Evolutionary conservation across 64 coral and sea anemone species (phyloP).

Genomic region (Stichodactyla helianthus): DNA sequence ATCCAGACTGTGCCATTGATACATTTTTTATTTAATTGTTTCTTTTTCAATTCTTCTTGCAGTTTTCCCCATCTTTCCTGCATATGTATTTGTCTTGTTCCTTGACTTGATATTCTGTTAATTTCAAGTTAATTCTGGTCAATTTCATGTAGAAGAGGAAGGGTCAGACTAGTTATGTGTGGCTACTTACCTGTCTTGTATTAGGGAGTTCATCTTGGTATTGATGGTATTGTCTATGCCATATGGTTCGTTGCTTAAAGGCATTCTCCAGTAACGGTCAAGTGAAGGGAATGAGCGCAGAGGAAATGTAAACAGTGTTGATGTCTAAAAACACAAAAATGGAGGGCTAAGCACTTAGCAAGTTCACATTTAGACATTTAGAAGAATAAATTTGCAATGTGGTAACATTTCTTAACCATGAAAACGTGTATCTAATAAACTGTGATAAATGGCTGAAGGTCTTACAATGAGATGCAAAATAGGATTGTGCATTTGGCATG

Average conservation of each 20-base stretch:
- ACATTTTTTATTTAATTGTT: constrained; percentile 23
- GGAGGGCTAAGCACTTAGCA: too few relatives aligned
- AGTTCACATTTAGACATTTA: too few relatives aligned
- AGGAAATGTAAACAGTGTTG: constrained; percentile 33
- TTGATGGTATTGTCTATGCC: constrained; percentile 27
- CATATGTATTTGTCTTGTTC: constrained; percentile 29
- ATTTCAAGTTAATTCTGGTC: neutral
- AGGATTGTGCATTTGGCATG: too few relatives aligned
- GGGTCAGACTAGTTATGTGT: neutral
- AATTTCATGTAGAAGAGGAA: neutral
- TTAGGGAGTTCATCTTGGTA: constrained; percentile 31
- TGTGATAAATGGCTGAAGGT: too few relatives aligned
- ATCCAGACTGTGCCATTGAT: constrained; percentile 43
- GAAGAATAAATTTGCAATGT: too few relatives aligned
- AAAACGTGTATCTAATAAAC: too few relatives aligned
- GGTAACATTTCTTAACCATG: too few relatives aligned
- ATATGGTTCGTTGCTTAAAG: neutral
- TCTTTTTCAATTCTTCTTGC: constrained; percentile 42
- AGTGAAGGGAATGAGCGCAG: constrained; percentile 41
- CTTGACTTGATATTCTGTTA: constrained; percentile 35
- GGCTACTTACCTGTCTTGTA: constrained; percentile 38
- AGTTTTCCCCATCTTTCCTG: constrained; percentile 37
- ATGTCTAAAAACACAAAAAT: constrained; percentile 17
- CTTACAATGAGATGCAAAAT: too few relatives aligned
- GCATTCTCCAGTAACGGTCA: constrained; percentile 47